These are phyloP conservation scores for Parthenolecanium corni DNA, from an alignment of 2,888 invertebrate genomes.

Conservation along the genomic window DNA sequence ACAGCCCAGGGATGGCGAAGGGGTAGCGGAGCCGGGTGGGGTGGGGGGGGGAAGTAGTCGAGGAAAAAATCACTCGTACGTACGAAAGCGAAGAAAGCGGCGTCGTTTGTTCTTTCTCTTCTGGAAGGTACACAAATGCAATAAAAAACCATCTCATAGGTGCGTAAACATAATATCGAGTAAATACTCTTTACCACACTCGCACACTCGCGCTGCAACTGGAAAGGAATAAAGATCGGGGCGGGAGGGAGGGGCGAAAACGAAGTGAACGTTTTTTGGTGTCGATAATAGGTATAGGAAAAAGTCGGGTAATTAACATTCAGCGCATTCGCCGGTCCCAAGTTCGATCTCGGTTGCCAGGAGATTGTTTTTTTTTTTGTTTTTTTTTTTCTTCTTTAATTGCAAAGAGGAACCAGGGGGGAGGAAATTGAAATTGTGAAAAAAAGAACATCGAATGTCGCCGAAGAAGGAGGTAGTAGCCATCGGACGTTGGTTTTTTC, in stretches of 20 bases:
- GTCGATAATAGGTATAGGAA: not conserved
- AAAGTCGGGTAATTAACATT: conserved; percentile 7
- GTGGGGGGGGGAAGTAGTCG: too few relatives aligned
- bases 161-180: conserved; percentile 1
- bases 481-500: not conserved
- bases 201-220: not conserved
- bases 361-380: not conserved
- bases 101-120: conserved; percentile 3
- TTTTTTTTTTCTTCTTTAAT: not conserved
- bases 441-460: conserved; percentile 4
- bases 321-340: conserved; percentile 1
- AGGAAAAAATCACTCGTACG: too few relatives aligned
- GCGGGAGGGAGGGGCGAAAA: not conserved
- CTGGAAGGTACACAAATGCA: not conserved
- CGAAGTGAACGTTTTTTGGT: not conserved
- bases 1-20: too few relatives aligned
- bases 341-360: not conserved
- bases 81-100: not conserved
- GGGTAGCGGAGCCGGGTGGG: too few relatives aligned
- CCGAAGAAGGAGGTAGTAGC: conserved; percentile 9
- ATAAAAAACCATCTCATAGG: too few relatives aligned
- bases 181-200: not conserved
- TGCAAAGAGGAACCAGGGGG: not conserved
- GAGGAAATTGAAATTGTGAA: not conserved
- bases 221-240: not conserved